Conservation (phyloP, 2,797 vertebrate species). For the Nyctibius grandis region DNA sequence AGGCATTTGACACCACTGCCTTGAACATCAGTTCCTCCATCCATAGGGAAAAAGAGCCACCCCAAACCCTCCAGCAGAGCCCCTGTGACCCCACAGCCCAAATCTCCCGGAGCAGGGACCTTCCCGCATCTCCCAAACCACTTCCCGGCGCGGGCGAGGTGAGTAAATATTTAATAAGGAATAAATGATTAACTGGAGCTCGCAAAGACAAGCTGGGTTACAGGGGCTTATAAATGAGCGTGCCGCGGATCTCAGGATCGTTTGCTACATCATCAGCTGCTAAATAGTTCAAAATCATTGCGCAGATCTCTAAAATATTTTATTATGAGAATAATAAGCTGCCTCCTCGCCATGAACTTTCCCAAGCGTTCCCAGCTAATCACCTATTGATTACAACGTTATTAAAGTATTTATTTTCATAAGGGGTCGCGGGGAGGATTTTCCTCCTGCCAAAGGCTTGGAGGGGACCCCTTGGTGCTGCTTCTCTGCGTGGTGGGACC, state of each 20-base stretch:
- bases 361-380: background rate
- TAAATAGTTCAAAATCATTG: background rate
- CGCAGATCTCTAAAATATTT: background rate
- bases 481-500: background rate
- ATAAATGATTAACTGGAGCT: constrained; percentile 1
- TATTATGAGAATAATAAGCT: background rate
- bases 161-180: constrained; percentile 29
- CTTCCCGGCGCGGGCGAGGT: background rate
- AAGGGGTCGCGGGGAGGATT: background rate
- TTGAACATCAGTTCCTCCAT: background rate
- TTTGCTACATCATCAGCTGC: background rate
- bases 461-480: background rate
- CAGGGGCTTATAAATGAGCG: background rate
- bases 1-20: rapidly evolving
- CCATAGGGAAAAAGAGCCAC: rapidly evolving
- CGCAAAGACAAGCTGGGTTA: background rate
- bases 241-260: background rate
- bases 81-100: background rate
- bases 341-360: background rate
- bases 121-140: background rate
- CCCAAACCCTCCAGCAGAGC: background rate
- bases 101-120: background rate
- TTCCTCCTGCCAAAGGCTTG: background rate
- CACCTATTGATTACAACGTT: background rate
- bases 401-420: background rate